Evolutionary conservation across 2,113 vertebrate species (phyloP).

Genomic region (Ploceus nigricollis): DNA sequence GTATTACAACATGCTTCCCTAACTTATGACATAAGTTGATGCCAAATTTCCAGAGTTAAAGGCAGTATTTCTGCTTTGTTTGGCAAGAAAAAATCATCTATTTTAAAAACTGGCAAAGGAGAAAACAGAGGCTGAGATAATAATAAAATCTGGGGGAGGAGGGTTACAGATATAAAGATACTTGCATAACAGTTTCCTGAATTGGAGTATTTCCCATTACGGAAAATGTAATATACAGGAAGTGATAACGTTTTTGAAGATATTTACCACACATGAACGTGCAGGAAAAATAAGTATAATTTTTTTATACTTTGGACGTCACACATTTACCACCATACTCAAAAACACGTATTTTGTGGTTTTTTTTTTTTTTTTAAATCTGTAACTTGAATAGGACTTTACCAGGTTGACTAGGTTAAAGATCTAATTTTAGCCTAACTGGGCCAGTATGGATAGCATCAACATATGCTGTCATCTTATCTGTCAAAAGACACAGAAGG

Average conservation of each 20-base stretch:
- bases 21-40: neutral
- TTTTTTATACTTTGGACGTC: neutral
- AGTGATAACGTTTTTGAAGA: neutral
- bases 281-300: neutral
- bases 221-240: neutral
- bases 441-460: neutral
- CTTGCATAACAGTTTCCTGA: neutral
- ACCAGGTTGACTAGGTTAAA: neutral
- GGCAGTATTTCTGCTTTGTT: neutral
- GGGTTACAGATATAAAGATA: neutral
- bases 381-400: neutral
- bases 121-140: neutral
- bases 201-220: neutral
- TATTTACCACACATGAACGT: neutral
- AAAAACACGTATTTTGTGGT: neutral
- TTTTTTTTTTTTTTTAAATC: neutral
- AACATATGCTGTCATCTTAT: neutral
- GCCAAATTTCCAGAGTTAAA: constrained; percentile 10
- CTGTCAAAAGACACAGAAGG: neutral
- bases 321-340: neutral
- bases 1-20: neutral
- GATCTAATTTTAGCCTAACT: neutral
- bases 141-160: neutral
- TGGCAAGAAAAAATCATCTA: constrained; percentile 7
- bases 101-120: constrained; percentile 17